These are phyloP conservation scores for Drosophila serrata DNA, from an alignment of 1,140 invertebrate species.

Conservation along the genomic window DNA sequence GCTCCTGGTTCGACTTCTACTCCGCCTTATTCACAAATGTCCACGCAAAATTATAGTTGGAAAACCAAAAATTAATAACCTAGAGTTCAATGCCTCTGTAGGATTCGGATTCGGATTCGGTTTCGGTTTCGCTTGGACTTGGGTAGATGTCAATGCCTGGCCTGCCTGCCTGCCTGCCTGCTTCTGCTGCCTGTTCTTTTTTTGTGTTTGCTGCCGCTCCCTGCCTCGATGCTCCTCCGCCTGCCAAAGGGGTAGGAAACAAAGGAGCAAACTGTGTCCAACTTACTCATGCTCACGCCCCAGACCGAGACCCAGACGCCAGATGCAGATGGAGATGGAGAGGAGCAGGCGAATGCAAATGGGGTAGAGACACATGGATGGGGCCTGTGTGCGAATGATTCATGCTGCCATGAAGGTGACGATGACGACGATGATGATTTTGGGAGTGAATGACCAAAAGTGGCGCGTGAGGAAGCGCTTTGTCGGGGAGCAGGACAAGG, in stretches of 20 bases:
- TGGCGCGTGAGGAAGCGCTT: conserved; percentile 55
- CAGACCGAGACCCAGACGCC: conserved; percentile 20
- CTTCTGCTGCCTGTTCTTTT: conserved; percentile 5
- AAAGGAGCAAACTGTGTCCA: conserved; percentile 38
- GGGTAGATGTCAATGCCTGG: conserved; percentile 24
- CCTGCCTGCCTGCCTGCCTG: not conserved
- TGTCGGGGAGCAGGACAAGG: not conserved
- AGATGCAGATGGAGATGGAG: conserved; percentile 1
- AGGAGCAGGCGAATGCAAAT: not conserved
- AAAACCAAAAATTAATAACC: not conserved
- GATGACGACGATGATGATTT: conserved; percentile 4
- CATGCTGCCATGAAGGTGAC: conserved; percentile 36
- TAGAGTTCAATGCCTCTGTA: not conserved
- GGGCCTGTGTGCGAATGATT: conserved; percentile 31
- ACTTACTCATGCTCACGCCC: conserved; percentile 31
- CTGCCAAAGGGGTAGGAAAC: conserved; percentile 20
- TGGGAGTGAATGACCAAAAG: conserved; percentile 54
- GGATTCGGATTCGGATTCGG: not conserved
- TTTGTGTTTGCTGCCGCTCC: not conserved
- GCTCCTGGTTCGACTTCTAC: not conserved
- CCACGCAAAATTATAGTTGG: conserved; percentile 1
- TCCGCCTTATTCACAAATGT: not conserved
- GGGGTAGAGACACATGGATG: not conserved
- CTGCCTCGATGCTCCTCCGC: not conserved
- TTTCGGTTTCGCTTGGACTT: not conserved